Conservation (phyloP, 2,797 vertebrate genomes). For the Aeoliscus strigatus region DNA sequence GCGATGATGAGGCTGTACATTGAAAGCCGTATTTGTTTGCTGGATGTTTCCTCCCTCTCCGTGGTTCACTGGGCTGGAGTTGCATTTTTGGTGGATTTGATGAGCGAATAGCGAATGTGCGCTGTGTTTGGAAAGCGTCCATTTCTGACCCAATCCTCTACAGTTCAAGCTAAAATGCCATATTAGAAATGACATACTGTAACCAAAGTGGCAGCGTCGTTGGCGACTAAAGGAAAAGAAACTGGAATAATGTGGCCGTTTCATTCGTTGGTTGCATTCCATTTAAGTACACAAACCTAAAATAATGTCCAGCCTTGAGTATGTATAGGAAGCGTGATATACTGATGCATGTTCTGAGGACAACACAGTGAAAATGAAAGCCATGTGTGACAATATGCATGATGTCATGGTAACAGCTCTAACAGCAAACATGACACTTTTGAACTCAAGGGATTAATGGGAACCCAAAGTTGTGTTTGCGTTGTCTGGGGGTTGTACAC, state of each 20-base stretch:
- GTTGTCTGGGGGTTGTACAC: conserved; percentile 41
- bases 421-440: conserved; percentile 9
- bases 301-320: conserved; percentile 22
- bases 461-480: conserved; percentile 23
- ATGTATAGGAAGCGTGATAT: conserved; percentile 37
- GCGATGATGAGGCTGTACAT: conserved; percentile 44
- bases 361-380: conserved; percentile 44
- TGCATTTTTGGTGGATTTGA: conserved; percentile 54
- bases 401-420: too few relatives aligned
- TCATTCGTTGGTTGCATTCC: conserved; percentile 29
- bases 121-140: conserved; percentile 42
- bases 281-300: conserved; percentile 31
- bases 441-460: conserved; percentile 5
- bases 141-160: conserved; percentile 42
- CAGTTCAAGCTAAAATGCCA: conserved; percentile 30
- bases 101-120: conserved; percentile 50
- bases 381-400: conserved; percentile 37
- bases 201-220: conserved; percentile 37
- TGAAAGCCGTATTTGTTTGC: conserved; percentile 63
- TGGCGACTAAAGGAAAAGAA: conserved; percentile 29
- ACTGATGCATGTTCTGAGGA: conserved; percentile 22
- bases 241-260: conserved; percentile 42
- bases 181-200: conserved; percentile 47
- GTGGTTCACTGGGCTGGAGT: conserved; percentile 50
- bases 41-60: conserved; percentile 43